Evolutionary conservation across 2,888 invertebrate species (phyloP).

Genomic region (Caenorhabditis sp.): DNA sequence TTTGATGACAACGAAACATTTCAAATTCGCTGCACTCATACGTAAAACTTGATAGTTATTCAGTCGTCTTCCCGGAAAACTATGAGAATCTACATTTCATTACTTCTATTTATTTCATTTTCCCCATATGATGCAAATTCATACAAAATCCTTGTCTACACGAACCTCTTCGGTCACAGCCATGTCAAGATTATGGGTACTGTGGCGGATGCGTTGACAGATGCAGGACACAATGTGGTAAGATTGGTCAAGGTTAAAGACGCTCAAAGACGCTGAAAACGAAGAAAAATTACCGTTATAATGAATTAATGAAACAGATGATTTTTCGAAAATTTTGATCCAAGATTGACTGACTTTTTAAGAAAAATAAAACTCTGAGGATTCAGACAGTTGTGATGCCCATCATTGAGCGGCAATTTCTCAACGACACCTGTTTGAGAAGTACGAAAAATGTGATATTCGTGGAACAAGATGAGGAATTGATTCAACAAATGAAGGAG

Average conservation of each 20-base stretch:
- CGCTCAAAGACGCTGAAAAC: no score
- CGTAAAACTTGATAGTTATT: background rate
- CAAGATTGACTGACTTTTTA: background rate
- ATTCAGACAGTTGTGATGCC: slow-evolving; percentile 65
- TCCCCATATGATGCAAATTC: background rate
- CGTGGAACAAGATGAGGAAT: slow-evolving; percentile 35
- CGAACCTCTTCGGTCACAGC: slow-evolving; percentile 65
- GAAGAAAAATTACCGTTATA: background rate
- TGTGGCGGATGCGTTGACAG: slow-evolving; percentile 64
- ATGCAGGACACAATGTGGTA: slow-evolving; percentile 68
- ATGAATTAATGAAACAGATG: background rate
- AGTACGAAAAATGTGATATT: slow-evolving; percentile 49
- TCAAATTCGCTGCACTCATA: background rate
- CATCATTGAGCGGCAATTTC: slow-evolving; percentile 24
- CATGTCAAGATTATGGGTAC: slow-evolving; percentile 63
- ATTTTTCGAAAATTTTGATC: background rate
- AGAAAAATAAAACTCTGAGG: background rate
- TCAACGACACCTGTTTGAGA: slow-evolving; percentile 32
- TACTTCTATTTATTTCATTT: background rate
- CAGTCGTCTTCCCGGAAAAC: background rate
- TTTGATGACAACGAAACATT: background rate
- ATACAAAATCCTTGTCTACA: slow-evolving; percentile 65
- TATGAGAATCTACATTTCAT: background rate
- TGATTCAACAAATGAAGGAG: slow-evolving; percentile 23
- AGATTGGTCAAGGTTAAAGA: no score